Evolutionary conservation across 1,140 invertebrate species (phyloP), one percentile per base, ranked within the genome.

Genomic region (Dinoponera quadriceps): DNA sequence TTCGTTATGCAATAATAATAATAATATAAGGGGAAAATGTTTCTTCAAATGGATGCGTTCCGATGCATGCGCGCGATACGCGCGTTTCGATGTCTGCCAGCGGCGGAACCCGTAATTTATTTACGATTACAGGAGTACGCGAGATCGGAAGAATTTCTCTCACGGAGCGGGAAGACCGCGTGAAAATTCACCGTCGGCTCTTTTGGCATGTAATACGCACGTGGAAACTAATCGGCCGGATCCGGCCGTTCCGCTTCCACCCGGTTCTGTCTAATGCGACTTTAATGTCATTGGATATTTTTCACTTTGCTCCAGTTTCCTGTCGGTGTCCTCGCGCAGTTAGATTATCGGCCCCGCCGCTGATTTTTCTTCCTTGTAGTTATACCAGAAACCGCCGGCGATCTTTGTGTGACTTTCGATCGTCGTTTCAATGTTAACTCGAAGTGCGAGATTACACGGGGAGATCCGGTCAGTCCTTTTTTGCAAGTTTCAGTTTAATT

Each of bases 231-330:
- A 68, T 69, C 48, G 71, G 80, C 62, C 68, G 86, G 68, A 88
- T 88, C 38, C 38, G 72, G 54, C 48, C 55, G 25, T 73, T 69
- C 54, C 71, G 66, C 60, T 88, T 77, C 54, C 62, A 69, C n/a
- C 27, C 20, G 29, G 59, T 65, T 60, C 55, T 22, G 25, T 27
- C 83, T 90, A 90, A 90, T 87, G 89, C 54, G 89, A 88, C 65
- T 90, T 90, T 90, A 90, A 90, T 90, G 66, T 71, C 82, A 81
- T 77, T 75, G 51, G 73, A 75, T 60, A 25, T 66, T 84, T 89
- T 89, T 87, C 84, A 75, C 69, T 88, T 90, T 55, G 22, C 82
- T 84, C 60, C 60, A 44, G 68, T 55, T 84, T 89, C 82, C 84
- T 85, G 78, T 88, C 84, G 84, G 81, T 33, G 20, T 65, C 68